A percentile compares a stretch with the other conserved stretches of the same genome.
These are phyloP conservation scores for Crocodylus rhombifer DNA, from an alignment of 2,797 vertebrate species.

Conservation along the genomic window DNA sequence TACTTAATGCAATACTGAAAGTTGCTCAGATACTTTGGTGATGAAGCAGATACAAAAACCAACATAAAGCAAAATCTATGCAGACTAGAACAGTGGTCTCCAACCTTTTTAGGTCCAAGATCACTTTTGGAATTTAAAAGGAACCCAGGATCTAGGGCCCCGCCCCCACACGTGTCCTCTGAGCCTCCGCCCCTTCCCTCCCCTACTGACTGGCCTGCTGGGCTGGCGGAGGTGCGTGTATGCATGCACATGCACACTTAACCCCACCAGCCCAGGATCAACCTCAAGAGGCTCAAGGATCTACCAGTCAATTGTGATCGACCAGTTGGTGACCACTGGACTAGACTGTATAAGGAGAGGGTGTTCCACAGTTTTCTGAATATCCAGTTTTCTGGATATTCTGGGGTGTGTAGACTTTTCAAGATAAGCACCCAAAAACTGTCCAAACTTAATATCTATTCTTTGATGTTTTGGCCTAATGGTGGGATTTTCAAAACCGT, in stretches of 20 bases:
- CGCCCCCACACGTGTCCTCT: no score
- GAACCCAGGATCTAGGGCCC: no score
- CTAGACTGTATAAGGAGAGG: no score
- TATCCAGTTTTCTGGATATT: background rate
- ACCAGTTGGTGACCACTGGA: no score
- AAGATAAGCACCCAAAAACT: background rate
- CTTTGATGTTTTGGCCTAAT: conserved; percentile 12
- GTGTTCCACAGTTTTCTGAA: background rate
- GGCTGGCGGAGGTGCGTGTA: no score
- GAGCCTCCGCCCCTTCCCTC: no score
- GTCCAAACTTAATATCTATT: background rate
- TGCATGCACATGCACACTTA: no score
- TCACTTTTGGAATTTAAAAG: no score
- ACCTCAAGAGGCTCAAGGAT: no score
- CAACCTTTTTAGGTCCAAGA: background rate
- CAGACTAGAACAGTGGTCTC: background rate
- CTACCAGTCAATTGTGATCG: no score
- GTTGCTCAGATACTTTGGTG: conserved; percentile 9
- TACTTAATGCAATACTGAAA: conserved; percentile 52
- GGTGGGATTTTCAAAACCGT: conserved; percentile 11
- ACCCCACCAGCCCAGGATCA: no score
- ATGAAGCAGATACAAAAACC: background rate
- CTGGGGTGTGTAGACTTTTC: background rate
- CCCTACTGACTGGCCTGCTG: no score
- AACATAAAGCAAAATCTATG: background rate